Evolutionary conservation across 2,797 vertebrate genomes (phyloP).

Genomic region (Nasua narica): DNA sequence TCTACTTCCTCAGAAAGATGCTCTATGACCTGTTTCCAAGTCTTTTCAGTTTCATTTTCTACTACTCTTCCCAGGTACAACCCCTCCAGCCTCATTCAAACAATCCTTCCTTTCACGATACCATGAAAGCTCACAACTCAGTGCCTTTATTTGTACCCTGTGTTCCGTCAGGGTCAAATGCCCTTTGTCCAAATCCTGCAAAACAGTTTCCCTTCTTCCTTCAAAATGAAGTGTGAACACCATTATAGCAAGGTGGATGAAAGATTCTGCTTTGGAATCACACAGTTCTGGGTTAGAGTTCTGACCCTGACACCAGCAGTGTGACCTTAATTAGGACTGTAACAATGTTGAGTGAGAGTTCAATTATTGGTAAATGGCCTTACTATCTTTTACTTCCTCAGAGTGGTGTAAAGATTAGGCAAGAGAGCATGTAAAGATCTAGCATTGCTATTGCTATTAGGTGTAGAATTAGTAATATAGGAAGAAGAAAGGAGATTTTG

Average conservation of each 20-base stretch:
- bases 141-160: not conserved
- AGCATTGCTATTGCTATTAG: not conserved
- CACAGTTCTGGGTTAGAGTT: not conserved
- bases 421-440: not conserved
- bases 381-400: not conserved
- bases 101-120: not conserved
- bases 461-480: not conserved
- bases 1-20: not conserved
- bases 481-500: not conserved
- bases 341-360: not conserved
- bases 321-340: not conserved
- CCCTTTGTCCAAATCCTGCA: not conserved
- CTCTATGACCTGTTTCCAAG: not conserved
- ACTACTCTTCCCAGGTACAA: not conserved
- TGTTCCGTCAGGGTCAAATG: not conserved
- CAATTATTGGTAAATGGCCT: not conserved
- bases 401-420: not conserved
- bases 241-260: not conserved
- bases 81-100: not conserved
- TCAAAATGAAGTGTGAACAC: not conserved
- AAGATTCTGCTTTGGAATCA: not conserved
- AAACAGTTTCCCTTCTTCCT: not conserved
- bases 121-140: not conserved
- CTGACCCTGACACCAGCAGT: not conserved
- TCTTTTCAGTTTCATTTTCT: slow-evolving; percentile 16